These are phyloP conservation scores for Drosophila kikkawai DNA, from an alignment of 1,140 invertebrate species.

Conservation along the genomic window DNA sequence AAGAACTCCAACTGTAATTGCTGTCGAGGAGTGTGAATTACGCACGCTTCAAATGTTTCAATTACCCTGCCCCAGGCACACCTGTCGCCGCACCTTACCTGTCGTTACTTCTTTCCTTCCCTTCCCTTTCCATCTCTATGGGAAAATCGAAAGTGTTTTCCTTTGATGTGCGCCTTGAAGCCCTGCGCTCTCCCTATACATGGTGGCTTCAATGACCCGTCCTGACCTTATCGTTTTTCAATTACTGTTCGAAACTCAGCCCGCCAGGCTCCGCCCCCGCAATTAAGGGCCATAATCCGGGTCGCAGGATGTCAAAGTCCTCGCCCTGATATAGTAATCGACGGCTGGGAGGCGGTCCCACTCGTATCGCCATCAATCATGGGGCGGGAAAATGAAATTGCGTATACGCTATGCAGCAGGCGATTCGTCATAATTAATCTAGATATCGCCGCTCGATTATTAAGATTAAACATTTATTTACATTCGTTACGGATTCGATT, in stretches of 20 bases:
- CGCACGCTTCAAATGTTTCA: constrained; percentile 54
- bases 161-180: constrained; percentile 28
- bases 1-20: constrained; percentile 40
- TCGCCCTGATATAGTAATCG: constrained; percentile 49
- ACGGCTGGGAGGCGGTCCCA: constrained; percentile 9
- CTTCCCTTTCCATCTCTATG: too few relatives aligned
- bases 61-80: constrained; percentile 39
- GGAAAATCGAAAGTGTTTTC: constrained; percentile 24
- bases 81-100: constrained; percentile 18
- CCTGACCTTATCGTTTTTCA: constrained; percentile 76
- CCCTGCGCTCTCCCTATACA: neutral
- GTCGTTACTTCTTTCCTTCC: neutral
- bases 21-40: constrained; percentile 42
- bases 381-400: constrained; percentile 59
- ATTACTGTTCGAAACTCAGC: constrained; percentile 47
- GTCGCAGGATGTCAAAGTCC: constrained; percentile 39
- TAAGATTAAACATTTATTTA: constrained; percentile 82
- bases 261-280: constrained; percentile 9
- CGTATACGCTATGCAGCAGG: constrained; percentile 14
- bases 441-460: constrained; percentile 58
- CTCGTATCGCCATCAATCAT: constrained; percentile 72
- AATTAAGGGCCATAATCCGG: constrained; percentile 73
- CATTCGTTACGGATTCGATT: constrained; percentile 67
- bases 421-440: constrained; percentile 79
- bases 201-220: constrained; percentile 20